Conservation (phyloP, 2,113 vertebrate genomes). For the Cyphomyrus plagiostoma region DNA sequence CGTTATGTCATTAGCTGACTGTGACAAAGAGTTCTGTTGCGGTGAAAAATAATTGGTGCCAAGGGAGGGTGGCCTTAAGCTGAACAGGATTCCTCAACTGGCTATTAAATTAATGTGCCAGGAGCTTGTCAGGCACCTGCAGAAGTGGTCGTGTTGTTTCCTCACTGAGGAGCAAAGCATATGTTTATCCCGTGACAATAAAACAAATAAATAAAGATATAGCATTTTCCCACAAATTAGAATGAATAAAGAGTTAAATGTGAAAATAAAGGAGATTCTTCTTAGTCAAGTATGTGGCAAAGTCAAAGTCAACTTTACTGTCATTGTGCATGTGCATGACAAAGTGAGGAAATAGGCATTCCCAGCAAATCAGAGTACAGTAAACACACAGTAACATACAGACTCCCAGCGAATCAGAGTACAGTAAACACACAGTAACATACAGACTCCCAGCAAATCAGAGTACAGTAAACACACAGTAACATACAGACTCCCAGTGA, state of each 20-base stretch:
- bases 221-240: background rate
- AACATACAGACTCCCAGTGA: background rate
- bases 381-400: too few species aligned
- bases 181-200: background rate
- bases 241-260: background rate
- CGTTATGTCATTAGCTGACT: background rate
- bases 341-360: too few species aligned
- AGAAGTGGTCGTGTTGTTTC: background rate
- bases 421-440: background rate
- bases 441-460: background rate
- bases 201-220: background rate
- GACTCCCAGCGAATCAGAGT: too few species aligned
- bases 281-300: background rate
- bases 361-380: background rate
- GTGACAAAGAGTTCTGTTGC: background rate
- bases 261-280: background rate
- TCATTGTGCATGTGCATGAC: background rate
- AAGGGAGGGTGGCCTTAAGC: background rate
- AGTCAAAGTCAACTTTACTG: background rate
- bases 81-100: background rate
- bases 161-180: background rate
- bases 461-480: background rate
- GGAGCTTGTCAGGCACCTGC: background rate
- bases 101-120: background rate
- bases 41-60: background rate